A percentile compares a stretch with the other conserved stretches of the same genome.
These are phyloP conservation scores for Melanostigma gelatinosum DNA, from an alignment of 2,113 vertebrate genomes.

Conservation along the genomic window DNA sequence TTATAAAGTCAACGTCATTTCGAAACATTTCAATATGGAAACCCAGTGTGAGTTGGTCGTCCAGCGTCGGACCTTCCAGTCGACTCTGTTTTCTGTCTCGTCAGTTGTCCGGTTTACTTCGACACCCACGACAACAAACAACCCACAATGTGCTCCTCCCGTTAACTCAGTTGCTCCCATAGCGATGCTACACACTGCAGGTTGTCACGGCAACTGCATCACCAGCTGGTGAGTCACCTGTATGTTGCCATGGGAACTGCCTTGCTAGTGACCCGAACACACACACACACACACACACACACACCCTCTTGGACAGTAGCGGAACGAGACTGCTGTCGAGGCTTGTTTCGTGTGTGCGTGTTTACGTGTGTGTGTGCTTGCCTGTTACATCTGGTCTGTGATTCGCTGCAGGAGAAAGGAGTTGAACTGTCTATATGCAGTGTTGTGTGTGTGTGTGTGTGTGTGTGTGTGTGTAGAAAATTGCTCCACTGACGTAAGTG, in stretches of 20 bases:
- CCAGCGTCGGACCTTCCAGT: slow-evolving; percentile 13
- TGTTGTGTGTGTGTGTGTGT: neutral
- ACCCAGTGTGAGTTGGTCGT: neutral
- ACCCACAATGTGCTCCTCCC: slow-evolving; percentile 49
- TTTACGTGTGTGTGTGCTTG: slow-evolving; percentile 8
- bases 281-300: too few relatives aligned
- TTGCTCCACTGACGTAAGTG: slow-evolving; percentile 60
- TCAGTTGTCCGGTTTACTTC: slow-evolving; percentile 38
- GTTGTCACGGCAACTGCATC: slow-evolving; percentile 76
- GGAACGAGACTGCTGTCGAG: slow-evolving; percentile 49
- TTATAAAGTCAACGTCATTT: neutral
- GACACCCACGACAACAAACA: slow-evolving; percentile 55
- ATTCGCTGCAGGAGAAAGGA: slow-evolving; percentile 35
- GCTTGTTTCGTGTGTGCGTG: slow-evolving; percentile 28
- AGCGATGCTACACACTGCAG: slow-evolving; percentile 67
- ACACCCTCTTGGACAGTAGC: slow-evolving; percentile 16
- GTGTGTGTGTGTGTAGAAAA: slow-evolving; percentile 41
- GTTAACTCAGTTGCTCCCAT: slow-evolving; percentile 43
- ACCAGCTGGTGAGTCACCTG: slow-evolving; percentile 73
- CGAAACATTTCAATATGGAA: too few relatives aligned
- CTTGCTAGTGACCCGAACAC: slow-evolving; percentile 55
- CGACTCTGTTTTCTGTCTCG: slow-evolving; percentile 23
- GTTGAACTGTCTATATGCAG: slow-evolving; percentile 19
- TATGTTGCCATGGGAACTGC: slow-evolving; percentile 81
- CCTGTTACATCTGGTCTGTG: slow-evolving; percentile 3